Evolutionary conservation across 2,113 vertebrate genomes (phyloP), one percentile per base, ranked within the genome.

Genomic region (Benitochromis conjunctus): DNA sequence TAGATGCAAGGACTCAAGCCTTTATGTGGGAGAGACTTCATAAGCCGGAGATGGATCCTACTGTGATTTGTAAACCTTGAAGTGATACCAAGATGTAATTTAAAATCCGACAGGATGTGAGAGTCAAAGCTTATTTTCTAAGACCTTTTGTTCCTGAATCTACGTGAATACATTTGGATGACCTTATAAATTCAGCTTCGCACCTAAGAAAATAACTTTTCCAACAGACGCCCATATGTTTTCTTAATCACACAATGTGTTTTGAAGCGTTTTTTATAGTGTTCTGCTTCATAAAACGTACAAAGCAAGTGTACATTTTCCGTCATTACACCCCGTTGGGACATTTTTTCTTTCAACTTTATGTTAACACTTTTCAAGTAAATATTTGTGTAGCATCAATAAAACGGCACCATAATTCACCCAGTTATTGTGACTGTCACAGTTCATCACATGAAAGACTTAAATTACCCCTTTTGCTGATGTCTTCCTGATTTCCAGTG

Each of bases 241-340:
- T 87, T 91, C 38, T 81, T 85, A 86, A 86, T 92, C 43, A 86
- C 64, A 83, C 31, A 58, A 79, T 83, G 58, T 86, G 53, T 80
- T 82, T 79, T 87, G 74, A 87, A 74, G 66, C 56, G 7, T 12
- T 91, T 81, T 86, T 86, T 80, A 89, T 56, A 31, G 81, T 81
- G 11, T 77, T 34, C 24, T 62, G 58, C 62, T 87, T 80, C 56
- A 80, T 82, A 71, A 88, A 88, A 86, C 29, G 3, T 58, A 21
- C 62, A 66, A 82, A 87, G 57, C 29, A 58, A 57, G 51, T 77
- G 31, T 86, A 91, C 41, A 62, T 82, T 82, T 84, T 88, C 80
- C 71, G 54, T 79, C n/a, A 3, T 77, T 78, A 31, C 13, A 74
- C 54, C 24, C 4, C 18, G 69, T 18, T 26, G 48, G 80, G 54